Percentiles rank a stretch among this genome's conserved stretches.
phyloP scores from a whole-genome alignment of 2,113 vertebrate species.

The Rhinichthys klamathensis region DNA sequence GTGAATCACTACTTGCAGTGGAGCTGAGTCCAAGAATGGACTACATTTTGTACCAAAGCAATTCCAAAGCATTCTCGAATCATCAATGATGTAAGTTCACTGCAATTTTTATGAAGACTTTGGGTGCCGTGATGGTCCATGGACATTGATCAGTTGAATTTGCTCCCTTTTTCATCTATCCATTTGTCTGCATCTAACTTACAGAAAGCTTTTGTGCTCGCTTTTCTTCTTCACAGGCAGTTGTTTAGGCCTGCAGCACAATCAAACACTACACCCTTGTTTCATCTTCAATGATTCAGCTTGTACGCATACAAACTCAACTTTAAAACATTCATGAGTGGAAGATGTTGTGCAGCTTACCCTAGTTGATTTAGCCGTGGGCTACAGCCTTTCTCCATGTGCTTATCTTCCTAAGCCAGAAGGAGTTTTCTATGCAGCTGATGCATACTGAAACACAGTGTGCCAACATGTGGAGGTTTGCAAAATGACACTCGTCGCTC shows the following conservation, averaged over 20 bases:
- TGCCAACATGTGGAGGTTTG: constrained; percentile 35
- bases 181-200: constrained; percentile 1
- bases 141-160: constrained; percentile 29
- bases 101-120: constrained; percentile 30
- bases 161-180: not conserved
- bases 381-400: constrained; percentile 27
- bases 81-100: constrained; percentile 7
- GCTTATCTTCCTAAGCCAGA: constrained; percentile 41
- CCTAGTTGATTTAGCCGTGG: constrained; percentile 38
- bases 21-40: not conserved
- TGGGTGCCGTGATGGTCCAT: not conserved
- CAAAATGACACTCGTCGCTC: constrained; percentile 19
- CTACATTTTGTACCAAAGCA: not conserved
- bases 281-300: constrained; percentile 34
- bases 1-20: not conserved
- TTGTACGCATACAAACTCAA: constrained; percentile 20
- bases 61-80: not conserved
- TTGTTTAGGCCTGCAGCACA: constrained; percentile 40
- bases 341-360: constrained; percentile 42
- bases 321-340: constrained; percentile 41
- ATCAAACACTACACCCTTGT: constrained; percentile 23
- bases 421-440: constrained; percentile 34
- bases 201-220: constrained; percentile 15
- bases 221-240: constrained; percentile 27
- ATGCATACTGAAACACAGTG: constrained; percentile 34